phyloP scores from a whole-genome alignment of 2,888 invertebrate species.

The Thumatha senex region DNA sequence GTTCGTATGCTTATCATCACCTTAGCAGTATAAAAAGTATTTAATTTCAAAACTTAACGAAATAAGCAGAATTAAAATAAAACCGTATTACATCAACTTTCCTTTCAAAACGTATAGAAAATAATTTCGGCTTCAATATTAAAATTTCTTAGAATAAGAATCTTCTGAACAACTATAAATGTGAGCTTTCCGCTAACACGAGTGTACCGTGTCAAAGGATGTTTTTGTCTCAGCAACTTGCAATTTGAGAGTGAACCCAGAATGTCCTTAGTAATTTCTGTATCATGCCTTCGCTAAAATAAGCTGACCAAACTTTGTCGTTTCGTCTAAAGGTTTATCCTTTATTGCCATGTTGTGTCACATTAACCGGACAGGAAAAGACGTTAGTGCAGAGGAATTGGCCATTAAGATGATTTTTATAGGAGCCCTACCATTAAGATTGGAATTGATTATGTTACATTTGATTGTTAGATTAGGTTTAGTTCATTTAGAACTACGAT shows the following conservation, averaged over 20 bases:
- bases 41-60: too few species aligned
- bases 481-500: too few species aligned
- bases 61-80: not conserved
- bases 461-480: conserved; percentile 3
- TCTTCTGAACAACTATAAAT: conserved; percentile 37
- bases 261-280: conserved; percentile 26
- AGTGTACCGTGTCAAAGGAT: conserved; percentile 54
- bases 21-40: too few species aligned
- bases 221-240: conserved; percentile 42
- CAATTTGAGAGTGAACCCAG: conserved; percentile 26
- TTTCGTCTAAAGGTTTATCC: conserved; percentile 51
- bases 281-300: conserved; percentile 45
- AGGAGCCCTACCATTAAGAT: conserved; percentile 9
- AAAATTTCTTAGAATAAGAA: conserved; percentile 32
- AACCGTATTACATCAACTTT: not conserved
- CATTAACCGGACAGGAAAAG: conserved; percentile 43
- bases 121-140: conserved; percentile 28
- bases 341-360: conserved; percentile 60
- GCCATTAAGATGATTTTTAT: conserved; percentile 36
- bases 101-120: conserved; percentile 26
- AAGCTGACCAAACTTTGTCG: conserved; percentile 39
- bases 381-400: conserved; percentile 40
- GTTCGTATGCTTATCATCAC: too few species aligned
- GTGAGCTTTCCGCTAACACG: conserved; percentile 30
- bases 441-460: conserved; percentile 16